Evolutionary conservation across 2,113 vertebrate genomes (phyloP).

Genomic region (Girardinichthys multiradiatus): DNA sequence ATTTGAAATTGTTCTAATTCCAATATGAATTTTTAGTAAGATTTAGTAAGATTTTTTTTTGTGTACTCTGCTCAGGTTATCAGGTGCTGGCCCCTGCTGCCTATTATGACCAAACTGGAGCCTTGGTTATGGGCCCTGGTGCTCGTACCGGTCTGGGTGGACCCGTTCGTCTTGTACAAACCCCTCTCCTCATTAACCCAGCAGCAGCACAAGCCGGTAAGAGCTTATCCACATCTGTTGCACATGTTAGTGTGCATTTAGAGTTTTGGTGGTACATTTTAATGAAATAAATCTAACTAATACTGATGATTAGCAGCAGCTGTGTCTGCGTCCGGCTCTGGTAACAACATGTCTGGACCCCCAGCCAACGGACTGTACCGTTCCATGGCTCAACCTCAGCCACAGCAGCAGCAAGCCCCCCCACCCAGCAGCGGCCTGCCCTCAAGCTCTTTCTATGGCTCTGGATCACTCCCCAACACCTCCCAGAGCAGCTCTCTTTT

Average conservation of each 20-base stretch:
- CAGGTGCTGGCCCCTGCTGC: slow-evolving; percentile 94
- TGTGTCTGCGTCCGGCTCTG: slow-evolving; percentile 90
- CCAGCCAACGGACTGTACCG: slow-evolving; percentile 93
- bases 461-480: slow-evolving; percentile 87
- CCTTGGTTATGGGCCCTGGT: slow-evolving; percentile 94
- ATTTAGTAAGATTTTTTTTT: neutral
- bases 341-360: slow-evolving; percentile 90
- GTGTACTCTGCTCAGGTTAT: slow-evolving; percentile 83
- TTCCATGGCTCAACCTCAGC: slow-evolving; percentile 86
- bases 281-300: neutral
- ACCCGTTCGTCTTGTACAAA: slow-evolving; percentile 92
- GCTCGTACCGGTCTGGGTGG: slow-evolving; percentile 89
- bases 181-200: slow-evolving; percentile 93
- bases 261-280: neutral
- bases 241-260: neutral
- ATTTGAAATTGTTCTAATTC: neutral
- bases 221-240: neutral
- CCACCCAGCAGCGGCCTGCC: slow-evolving; percentile 88
- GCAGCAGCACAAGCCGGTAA: slow-evolving; percentile 94
- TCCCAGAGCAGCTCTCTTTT: slow-evolving; percentile 96
- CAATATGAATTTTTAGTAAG: neutral
- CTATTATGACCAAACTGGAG: slow-evolving; percentile 96
- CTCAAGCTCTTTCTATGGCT: slow-evolving; percentile 94
- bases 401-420: slow-evolving; percentile 86
- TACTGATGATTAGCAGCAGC: slow-evolving; percentile 79